phyloP scores from a whole-genome alignment of 2,888 invertebrate species.

The Phlogophora meticulosa region DNA sequence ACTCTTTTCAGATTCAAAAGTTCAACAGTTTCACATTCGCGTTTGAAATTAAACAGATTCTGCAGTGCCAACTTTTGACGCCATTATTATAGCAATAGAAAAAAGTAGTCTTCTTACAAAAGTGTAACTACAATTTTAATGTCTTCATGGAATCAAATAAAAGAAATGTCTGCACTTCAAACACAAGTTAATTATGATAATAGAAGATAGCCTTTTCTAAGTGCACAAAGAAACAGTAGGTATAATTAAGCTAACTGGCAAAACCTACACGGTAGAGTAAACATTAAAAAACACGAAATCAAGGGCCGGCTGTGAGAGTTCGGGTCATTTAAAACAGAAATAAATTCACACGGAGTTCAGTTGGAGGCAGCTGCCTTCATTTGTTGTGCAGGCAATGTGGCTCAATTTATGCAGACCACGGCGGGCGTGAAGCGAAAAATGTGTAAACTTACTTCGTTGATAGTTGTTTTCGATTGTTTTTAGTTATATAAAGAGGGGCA shows the following conservation, averaged over 20 bases:
- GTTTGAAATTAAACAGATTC: constrained; percentile 7
- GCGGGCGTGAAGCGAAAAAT: neutral
- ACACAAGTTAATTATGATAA: neutral
- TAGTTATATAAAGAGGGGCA: too few relatives aligned
- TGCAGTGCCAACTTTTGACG: constrained; percentile 13
- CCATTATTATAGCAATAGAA: constrained; percentile 14
- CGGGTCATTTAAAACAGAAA: constrained; percentile 67
- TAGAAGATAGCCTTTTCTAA: neutral
- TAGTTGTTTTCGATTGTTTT: constrained; percentile 18
- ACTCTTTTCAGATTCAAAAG: constrained; percentile 14
- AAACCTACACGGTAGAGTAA: constrained; percentile 55
- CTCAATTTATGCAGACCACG: constrained; percentile 33
- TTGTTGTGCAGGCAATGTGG: constrained; percentile 57
- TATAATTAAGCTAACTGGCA: constrained; percentile 52
- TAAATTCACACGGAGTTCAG: constrained; percentile 63
- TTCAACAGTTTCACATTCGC: constrained; percentile 2
- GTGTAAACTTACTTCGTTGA: constrained; percentile 26
- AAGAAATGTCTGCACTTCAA: neutral
- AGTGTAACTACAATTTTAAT: neutral
- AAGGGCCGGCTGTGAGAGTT: constrained; percentile 53
- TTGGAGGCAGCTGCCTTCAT: constrained; percentile 57
- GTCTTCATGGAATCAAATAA: neutral
- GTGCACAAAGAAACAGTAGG: constrained; percentile 20
- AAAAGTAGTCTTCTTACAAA: constrained; percentile 1
- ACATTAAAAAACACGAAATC: constrained; percentile 59